Evolutionary conservation across 2,888 invertebrate genomes (phyloP).

Genomic region (Lottia scabra): DNA sequence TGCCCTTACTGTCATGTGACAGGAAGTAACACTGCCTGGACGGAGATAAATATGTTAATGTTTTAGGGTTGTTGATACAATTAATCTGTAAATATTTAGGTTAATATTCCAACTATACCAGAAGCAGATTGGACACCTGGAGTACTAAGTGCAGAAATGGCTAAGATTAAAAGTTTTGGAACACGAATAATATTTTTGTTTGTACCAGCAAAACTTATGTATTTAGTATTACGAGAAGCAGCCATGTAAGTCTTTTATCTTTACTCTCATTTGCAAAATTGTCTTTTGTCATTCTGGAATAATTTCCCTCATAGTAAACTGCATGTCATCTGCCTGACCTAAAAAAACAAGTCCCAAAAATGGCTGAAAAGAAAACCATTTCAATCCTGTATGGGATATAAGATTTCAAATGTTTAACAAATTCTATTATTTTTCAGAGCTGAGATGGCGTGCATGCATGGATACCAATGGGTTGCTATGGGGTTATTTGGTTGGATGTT

Average conservation of each 20-base stretch:
- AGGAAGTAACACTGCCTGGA: too few relatives aligned
- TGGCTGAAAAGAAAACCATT: too few relatives aligned
- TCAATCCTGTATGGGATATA: too few relatives aligned
- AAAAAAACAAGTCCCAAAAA: too few relatives aligned
- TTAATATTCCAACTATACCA: slow-evolving; percentile 28
- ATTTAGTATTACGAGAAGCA: slow-evolving; percentile 35
- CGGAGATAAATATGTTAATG: too few relatives aligned
- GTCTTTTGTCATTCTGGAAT: too few relatives aligned
- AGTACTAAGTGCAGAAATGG: slow-evolving; percentile 25
- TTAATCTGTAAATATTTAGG: slow-evolving; percentile 18
- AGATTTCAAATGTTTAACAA: too few relatives aligned
- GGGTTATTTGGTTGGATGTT: slow-evolving; percentile 27
- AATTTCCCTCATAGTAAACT: too few relatives aligned
- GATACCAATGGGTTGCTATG: slow-evolving; percentile 37
- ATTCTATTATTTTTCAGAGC: too few relatives aligned
- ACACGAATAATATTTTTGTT: slow-evolving; percentile 36
- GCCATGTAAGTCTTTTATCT: slow-evolving; percentile 25
- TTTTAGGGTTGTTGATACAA: too few relatives aligned
- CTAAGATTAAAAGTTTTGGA: slow-evolving; percentile 31
- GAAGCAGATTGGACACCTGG: slow-evolving; percentile 20
- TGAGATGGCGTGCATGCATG: slow-evolving; percentile 33
- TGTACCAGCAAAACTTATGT: slow-evolving; percentile 31
- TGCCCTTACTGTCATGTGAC: too few relatives aligned
- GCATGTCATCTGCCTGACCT: too few relatives aligned
- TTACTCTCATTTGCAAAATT: background rate